Evolutionary conservation across 2,113 vertebrate species (phyloP), one percentile per base, ranked within the genome.

Genomic region (Peromyscus leucopus): DNA sequence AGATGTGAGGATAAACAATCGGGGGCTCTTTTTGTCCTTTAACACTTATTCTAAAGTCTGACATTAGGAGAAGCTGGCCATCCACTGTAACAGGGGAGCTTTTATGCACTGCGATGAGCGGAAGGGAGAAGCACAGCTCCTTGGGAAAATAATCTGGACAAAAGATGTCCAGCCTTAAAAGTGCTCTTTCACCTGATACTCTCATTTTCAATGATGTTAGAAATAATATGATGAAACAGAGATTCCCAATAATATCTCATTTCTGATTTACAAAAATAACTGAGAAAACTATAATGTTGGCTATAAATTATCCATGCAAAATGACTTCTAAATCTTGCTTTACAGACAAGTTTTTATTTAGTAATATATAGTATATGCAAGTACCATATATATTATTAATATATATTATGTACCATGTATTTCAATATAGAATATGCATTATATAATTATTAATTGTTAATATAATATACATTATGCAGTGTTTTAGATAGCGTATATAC

Each of bases 51-150:
- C 72, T 65, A 65, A n/a, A 48, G 10, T 0, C n/a, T 28, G 42
- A 9, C 4, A 63, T 67, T 80, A 51, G 36, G 65, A 19, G 22
- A 36, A 75, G 36, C 31, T 76, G 0, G 46, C 24, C 9, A 71
- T 26, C 24, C n/a, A 6, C 19, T 5, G 9, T 42, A 42, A 88
- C 76, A 39, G 33, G 93, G 17, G 17, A 82, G 7, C 48, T 69
- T 2, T 22, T 69, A 42, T 13, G 39, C 39, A 67, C 39, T 6
- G 5, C 0, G 1, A 0, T 17, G 8, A 31, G 59, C 15, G 22
- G 57, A 28, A 7, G 7, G 36, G 51, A 83, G 21, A 4, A 31
- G 12, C 19, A 46, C 4, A 67, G 39, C 8, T 42, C 15, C 13
- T 61, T 33, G 26, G 4, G 24, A 67, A 65, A 67, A 46, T 17